Base-by-base conservation (phyloP, 2,888 invertebrate genomes). In the Muscina levida region DNA sequence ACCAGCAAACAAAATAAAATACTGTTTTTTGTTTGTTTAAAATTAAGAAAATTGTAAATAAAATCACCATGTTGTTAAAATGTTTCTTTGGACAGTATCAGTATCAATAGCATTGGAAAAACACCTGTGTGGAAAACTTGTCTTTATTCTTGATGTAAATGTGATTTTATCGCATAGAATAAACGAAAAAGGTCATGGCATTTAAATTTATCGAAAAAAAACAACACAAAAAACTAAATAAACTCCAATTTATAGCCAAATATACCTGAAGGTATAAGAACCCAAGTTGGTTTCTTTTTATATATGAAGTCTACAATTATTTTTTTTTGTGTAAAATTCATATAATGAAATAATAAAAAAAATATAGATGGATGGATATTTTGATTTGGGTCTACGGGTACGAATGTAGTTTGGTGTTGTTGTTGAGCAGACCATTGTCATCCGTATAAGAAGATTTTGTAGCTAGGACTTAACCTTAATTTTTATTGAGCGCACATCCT, bases 91-190 rank as follows among this genome's bases (percentile, higher is more conserved):
- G 22, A 24, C 53, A 53, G 17, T 48, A 53, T 11, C 13, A 44
- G n/a, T 2, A 53, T 24, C 48, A 68, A 17, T 22, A 62, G 17
- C 37, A 71, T 53, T 46, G 39, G 48, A 56, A 51, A 71, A 57
- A 78, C 78, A 78, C 78, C 78, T 78, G 78, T 78, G 77, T 57
- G 22, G 39, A 73, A 71, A 73, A 56, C 65, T 70, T 70, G 65
- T 78, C 39, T 62, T 10, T 13, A 15, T 59, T 59, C 8, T 37
- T 57, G 8, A 31, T 19, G 37, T 5, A 39, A 59, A 59, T 42
- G 70, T 70, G 73, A 78, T 73, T 70, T 78, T 78, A 78, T 73
- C 73, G 48, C 68, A 73, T 39, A n/a, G 39, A 70, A 70, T 62
- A 42, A 42, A 17, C 13, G 39, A 57, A 78, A 78, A 73, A 78